phyloP scores from a whole-genome alignment of 2,113 vertebrate species.

The Melanostigma gelatinosum region DNA sequence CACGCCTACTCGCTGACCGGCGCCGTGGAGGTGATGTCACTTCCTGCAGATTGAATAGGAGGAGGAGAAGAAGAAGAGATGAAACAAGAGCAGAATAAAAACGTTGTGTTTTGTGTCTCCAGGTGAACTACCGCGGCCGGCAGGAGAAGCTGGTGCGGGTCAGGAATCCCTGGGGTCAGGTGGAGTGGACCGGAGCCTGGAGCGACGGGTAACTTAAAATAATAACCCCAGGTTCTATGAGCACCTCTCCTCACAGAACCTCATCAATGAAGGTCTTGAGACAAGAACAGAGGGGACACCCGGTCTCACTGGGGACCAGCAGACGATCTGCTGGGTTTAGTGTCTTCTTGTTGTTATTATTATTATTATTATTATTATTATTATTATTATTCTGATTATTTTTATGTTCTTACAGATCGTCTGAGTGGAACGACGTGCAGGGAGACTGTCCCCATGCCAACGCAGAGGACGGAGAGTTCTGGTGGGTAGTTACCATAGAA shows the following conservation, averaged over 20 bases:
- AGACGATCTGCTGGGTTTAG: too few species aligned
- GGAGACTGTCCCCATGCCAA: conserved; percentile 84
- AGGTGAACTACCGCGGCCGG: conserved; percentile 90
- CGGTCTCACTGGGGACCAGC: too few species aligned
- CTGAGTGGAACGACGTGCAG: conserved; percentile 87
- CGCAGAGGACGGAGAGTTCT: conserved; percentile 94
- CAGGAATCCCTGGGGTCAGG: conserved; percentile 96
- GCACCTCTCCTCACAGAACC: too few species aligned
- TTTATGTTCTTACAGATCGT: conserved; percentile 73
- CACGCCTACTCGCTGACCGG: conserved; percentile 95
- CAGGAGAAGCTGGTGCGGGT: conserved; percentile 91
- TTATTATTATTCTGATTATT: neutral
- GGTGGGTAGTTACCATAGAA: conserved; percentile 76
- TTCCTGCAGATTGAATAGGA: neutral
- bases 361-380: neutral
- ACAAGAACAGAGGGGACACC: too few species aligned
- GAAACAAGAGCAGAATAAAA: neutral
- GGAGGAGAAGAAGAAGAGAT: neutral
- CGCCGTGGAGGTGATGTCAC: conserved; percentile 86
- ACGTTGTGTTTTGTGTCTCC: neutral
- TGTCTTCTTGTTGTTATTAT: neutral
- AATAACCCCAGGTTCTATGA: too few species aligned
- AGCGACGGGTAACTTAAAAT: conserved; percentile 86
- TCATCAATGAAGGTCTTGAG: too few species aligned
- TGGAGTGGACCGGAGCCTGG: conserved; percentile 98